phyloP scores from a whole-genome alignment of 2,888 invertebrate species.

The Acleris cristana region DNA sequence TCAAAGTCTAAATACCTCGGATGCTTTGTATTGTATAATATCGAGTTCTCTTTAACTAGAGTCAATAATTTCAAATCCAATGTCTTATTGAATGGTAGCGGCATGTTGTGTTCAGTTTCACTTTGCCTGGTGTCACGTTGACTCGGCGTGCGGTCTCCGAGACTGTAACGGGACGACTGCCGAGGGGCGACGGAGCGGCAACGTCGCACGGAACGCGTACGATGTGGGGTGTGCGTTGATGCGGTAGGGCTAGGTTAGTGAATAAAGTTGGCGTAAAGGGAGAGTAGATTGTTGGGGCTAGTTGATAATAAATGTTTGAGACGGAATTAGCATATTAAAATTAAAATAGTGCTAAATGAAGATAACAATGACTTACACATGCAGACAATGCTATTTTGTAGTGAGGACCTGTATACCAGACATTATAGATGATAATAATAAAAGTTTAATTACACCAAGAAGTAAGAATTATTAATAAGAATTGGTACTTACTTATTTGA shows the following conservation, averaged over 20 bases:
- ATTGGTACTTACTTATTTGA: too few species aligned
- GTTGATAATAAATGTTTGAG: too few species aligned
- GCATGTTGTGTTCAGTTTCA: slow-evolving; percentile 50
- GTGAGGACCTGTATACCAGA: too few species aligned
- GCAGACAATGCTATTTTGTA: too few species aligned
- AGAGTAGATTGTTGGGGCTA: neutral
- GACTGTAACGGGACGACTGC: slow-evolving; percentile 39
- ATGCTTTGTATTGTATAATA: slow-evolving; percentile 66
- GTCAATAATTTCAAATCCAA: slow-evolving; percentile 64
- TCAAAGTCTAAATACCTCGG: slow-evolving; percentile 66
- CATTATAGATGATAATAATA: too few species aligned
- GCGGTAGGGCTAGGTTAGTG: neutral
- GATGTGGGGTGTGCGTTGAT: slow-evolving; percentile 19
- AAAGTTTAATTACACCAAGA: too few species aligned
- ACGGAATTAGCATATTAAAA: too few species aligned
- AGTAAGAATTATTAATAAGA: too few species aligned
- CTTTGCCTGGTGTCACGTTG: slow-evolving; percentile 1
- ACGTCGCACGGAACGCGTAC: slow-evolving; percentile 39
- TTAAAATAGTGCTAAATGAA: too few species aligned
- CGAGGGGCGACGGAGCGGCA: slow-evolving; percentile 42
- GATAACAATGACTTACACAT: too few species aligned
- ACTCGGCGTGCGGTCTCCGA: slow-evolving; percentile 15
- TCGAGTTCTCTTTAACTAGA: slow-evolving; percentile 63
- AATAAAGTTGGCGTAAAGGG: neutral
- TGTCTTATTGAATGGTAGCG: slow-evolving; percentile 64